Evolutionary conservation across 2,113 vertebrate species (phyloP).

Genomic region (Aegithalos caudatus): DNA sequence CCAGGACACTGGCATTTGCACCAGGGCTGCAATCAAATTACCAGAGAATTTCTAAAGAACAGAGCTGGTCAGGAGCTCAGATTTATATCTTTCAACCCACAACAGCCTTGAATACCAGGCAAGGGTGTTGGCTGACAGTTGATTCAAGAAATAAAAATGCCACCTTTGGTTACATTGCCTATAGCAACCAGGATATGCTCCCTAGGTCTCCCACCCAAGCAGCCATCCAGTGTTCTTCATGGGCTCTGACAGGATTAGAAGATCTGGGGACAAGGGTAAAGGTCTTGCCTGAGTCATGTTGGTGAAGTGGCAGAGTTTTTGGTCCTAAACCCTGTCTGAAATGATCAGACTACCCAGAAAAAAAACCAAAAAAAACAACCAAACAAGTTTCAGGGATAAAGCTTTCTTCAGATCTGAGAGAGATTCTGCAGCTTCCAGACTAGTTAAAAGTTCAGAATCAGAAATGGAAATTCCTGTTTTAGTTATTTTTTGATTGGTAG

Average conservation of each 20-base stretch:
- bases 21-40: background rate
- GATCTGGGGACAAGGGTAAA: background rate
- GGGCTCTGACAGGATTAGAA: background rate
- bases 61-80: slow-evolving; percentile 47
- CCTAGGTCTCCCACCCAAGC: slow-evolving; percentile 11
- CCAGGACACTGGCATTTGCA: background rate
- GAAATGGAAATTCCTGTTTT: background rate
- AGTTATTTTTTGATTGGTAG: background rate
- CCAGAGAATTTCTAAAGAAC: slow-evolving; percentile 22
- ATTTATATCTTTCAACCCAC: slow-evolving; percentile 53
- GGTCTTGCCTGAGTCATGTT: background rate
- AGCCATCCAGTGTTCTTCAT: background rate
- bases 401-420: background rate
- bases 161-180: slow-evolving; percentile 38
- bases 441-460: background rate
- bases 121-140: slow-evolving; percentile 47
- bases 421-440: background rate
- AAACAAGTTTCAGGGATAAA: background rate
- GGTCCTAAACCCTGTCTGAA: background rate
- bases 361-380: background rate
- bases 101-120: slow-evolving; percentile 45
- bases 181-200: slow-evolving; percentile 13
- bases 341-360: background rate
- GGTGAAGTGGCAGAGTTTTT: background rate
- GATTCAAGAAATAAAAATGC: slow-evolving; percentile 43